Conservation (phyloP, 2,888 invertebrate genomes). For the Ariolimax columbianus region DNA sequence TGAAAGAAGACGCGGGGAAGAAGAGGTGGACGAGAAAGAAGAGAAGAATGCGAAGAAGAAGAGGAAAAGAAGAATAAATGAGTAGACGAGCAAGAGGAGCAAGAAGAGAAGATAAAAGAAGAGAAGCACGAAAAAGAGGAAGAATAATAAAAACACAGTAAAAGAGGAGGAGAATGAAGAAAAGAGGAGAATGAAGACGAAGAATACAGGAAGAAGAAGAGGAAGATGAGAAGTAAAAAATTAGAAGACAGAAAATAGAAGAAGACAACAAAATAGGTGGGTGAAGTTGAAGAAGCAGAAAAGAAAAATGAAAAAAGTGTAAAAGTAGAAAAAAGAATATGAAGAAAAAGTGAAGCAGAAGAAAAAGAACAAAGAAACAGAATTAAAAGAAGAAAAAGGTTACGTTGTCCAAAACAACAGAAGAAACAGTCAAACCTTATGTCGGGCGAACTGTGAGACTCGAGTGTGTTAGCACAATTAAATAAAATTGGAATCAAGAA, state of each 20-base stretch:
- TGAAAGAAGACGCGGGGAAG: background rate
- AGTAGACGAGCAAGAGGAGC: background rate
- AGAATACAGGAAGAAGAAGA: no score
- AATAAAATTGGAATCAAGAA: no score
- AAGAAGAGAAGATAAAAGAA: no score
- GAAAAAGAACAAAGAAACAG: no score
- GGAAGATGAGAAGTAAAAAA: background rate
- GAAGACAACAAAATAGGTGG: background rate
- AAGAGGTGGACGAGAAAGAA: background rate
- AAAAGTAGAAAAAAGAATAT: background rate
- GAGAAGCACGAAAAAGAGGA: no score
- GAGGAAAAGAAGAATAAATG: background rate
- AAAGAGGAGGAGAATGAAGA: no score
- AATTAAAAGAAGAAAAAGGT: no score
- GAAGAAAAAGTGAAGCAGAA: background rate
- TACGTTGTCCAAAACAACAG: no score
- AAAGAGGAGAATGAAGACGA: no score
- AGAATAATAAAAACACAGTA: background rate
- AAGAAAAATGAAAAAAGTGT: background rate
- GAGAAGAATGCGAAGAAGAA: background rate
- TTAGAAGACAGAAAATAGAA: background rate
- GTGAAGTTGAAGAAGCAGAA: background rate
- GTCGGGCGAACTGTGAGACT: no score
- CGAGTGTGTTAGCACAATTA: no score
- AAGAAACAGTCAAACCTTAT: no score